phyloP scores from a whole-genome alignment of 2,113 vertebrate genomes.

The Pungitius pungitius region DNA sequence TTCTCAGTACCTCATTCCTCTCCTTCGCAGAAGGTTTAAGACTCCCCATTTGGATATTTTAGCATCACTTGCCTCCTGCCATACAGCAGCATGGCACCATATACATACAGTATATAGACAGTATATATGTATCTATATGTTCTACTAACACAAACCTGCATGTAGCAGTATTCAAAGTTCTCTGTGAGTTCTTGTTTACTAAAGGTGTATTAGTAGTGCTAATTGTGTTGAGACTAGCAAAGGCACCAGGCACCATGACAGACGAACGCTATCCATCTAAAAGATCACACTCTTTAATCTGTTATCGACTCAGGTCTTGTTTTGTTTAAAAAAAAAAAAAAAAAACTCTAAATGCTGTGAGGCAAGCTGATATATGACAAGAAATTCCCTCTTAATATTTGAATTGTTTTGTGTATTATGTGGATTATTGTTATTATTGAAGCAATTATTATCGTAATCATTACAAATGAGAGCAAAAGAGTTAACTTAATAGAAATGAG shows the following conservation, averaged over 20 bases:
- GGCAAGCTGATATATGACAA: conserved; percentile 3
- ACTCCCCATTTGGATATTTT: not conserved
- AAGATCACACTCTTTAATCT: conserved; percentile 75
- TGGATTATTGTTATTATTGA: not conserved
- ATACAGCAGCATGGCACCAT: not conserved
- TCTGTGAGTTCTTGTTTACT: conserved; percentile 14
- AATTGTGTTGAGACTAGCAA: conserved; percentile 71
- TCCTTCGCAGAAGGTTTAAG: not conserved
- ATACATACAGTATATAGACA: too few species aligned
- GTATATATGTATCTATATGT: not conserved
- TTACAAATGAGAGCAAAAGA: not conserved
- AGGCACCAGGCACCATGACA: conserved; percentile 29
- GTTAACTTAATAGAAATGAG: not conserved
- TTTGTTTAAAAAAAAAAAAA: conserved; percentile 56
- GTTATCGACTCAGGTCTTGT: conserved; percentile 68
- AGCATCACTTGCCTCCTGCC: not conserved
- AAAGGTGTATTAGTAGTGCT: conserved; percentile 40
- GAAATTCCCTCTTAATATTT: not conserved
- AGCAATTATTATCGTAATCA: not conserved
- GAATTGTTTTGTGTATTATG: not conserved
- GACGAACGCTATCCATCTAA: conserved; percentile 42
- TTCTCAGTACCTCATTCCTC: not conserved
- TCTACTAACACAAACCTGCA: not conserved
- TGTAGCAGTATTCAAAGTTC: not conserved
- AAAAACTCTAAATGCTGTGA: conserved; percentile 47